Evolutionary conservation across 2,113 vertebrate genomes (phyloP).

Genomic region (Salvelinus namaycush): DNA sequence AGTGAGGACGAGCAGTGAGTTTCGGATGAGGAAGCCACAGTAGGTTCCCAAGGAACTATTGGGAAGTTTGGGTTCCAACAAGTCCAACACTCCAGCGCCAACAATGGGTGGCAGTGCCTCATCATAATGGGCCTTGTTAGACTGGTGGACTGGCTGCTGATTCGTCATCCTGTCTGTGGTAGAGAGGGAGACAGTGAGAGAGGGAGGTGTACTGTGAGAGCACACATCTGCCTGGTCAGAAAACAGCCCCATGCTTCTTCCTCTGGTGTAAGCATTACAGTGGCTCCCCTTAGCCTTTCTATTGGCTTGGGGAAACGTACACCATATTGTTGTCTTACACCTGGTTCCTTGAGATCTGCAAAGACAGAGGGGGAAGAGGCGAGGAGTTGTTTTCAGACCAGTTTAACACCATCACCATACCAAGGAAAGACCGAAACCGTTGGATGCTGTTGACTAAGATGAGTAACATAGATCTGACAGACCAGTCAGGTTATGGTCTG

Average conservation of each 20-base stretch:
- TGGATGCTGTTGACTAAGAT: neutral
- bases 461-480: neutral
- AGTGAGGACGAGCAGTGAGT: slow-evolving; percentile 77
- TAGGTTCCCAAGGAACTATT: neutral
- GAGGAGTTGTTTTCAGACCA: too few species aligned
- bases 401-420: too few species aligned
- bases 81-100: slow-evolving; percentile 54
- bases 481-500: neutral
- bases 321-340: too few species aligned
- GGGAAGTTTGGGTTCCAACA: slow-evolving; percentile 62
- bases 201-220: neutral
- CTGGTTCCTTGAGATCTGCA: too few species aligned
- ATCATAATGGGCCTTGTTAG: slow-evolving; percentile 63
- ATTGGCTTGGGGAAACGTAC: too few species aligned
- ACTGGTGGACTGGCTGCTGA: slow-evolving; percentile 62
- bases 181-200: neutral
- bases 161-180: slow-evolving; percentile 75
- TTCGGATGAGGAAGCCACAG: slow-evolving; percentile 73
- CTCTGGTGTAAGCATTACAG: too few species aligned
- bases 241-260: too few species aligned
- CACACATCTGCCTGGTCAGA: neutral
- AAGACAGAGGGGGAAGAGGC: too few species aligned
- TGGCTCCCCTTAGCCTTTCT: too few species aligned
- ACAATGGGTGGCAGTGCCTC: slow-evolving; percentile 56
- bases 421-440: neutral